Evolutionary conservation across 2,113 vertebrate species (phyloP), one percentile per base, ranked within the genome.

Genomic region (Nesospiza acunhae): DNA sequence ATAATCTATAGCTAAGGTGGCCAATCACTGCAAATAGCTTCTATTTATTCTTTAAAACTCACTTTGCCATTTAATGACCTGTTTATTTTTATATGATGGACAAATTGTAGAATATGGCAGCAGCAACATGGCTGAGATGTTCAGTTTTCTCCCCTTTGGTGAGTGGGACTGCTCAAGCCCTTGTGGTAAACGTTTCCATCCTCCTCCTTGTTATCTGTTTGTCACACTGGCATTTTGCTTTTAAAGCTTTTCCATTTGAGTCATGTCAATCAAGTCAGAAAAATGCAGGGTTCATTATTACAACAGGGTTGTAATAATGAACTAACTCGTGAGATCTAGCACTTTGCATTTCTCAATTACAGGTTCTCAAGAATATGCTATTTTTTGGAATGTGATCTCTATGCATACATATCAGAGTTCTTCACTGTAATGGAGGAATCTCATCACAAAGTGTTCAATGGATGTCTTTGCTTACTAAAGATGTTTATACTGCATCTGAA

Each of bases 11-110:
- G 95, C 58, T 80, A 81, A 64, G 60, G 78, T 88, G 47, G 59
- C 21, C 90, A 50, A 83, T 84, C 74, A 52, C 74, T 84, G 30
- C 83, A 74, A 94, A 78, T 73, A 91, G 35, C 75, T 95, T 73
- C 88, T 37, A 52, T 39, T 74, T 91, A 62, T 93, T 96, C 95
- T 96, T 96, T 91, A 96, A 97, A 97, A 87, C 18, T 70, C 73
- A 80, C 20, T 55, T 81, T 69, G 77, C 74, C 76, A 70, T 97
- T 97, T 97, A 91, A 95, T 75, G 90, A 97, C 88, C 50, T 14
- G 16, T 96, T 97, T 97, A 87, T 96, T 97, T 97, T 97, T 94
- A 94, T 88, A 64, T 31, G 86, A 96, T 39, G 62, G 52, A 86
- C 76, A 97, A 97, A 97, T 44, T 68, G 84, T 67, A 93, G 93